Percentiles rank a stretch among this genome's conserved stretches.
phyloP scores from a whole-genome alignment of 2,888 invertebrate genomes.

The Calliopum simillimum region DNA sequence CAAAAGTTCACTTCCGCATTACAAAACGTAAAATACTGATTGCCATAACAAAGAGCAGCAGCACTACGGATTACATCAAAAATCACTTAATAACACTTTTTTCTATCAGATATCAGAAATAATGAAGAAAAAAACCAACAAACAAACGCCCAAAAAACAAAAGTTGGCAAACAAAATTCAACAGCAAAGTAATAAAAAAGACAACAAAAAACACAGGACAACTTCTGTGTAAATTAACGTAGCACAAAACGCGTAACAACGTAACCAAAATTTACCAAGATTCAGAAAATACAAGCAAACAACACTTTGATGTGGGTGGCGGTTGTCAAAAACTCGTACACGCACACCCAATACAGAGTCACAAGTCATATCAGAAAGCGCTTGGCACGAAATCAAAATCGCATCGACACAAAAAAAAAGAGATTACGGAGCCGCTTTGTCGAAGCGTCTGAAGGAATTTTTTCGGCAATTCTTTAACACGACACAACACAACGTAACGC shows the following conservation, averaged over 20 bases:
- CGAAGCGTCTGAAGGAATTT: constrained; percentile 29
- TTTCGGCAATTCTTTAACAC: constrained; percentile 10
- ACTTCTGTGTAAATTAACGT: background rate
- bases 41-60: background rate
- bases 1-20: too few species aligned
- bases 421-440: too few species aligned
- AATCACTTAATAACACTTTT: background rate
- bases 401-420: too few species aligned
- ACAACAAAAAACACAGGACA: background rate
- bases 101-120: background rate
- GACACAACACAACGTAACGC: constrained; percentile 41
- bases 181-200: background rate
- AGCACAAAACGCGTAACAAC: background rate
- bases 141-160: background rate
- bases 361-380: background rate
- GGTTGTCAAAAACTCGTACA: background rate
- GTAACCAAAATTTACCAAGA: constrained; percentile 1
- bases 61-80: background rate
- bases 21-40: background rate
- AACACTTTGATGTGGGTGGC: background rate
- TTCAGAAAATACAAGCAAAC: background rate
- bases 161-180: background rate
- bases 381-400: background rate
- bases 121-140: background rate
- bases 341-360: constrained; percentile 3